Percentiles rank a stretch among this genome's conserved stretches.
phyloP scores from a whole-genome alignment of 2,888 invertebrate genomes.

The Mythimna ferrago region DNA sequence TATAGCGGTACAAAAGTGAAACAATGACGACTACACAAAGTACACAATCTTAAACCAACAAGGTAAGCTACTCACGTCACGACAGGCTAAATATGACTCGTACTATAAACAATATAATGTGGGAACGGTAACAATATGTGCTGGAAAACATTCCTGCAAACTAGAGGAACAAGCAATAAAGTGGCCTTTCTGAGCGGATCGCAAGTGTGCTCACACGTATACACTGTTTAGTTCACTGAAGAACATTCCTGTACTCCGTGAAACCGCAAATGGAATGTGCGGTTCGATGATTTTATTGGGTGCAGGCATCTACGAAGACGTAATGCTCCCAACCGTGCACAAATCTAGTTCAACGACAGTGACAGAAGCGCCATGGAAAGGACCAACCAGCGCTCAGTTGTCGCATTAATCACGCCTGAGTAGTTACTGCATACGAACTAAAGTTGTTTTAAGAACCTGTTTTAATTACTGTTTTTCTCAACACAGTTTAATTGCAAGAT shows the following conservation, averaged over 20 bases:
- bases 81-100: conserved; percentile 37
- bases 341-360: background rate
- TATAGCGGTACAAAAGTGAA: conserved; percentile 35
- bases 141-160: conserved; percentile 19
- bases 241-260: background rate
- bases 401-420: background rate
- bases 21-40: conserved; percentile 35
- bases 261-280: background rate
- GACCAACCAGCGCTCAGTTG: background rate
- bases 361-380: background rate
- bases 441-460: conserved; percentile 23
- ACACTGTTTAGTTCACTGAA: conserved; percentile 5
- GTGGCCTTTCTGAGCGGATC: conserved; percentile 7
- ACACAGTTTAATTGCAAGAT: conserved; percentile 27
- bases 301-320: background rate
- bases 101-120: conserved; percentile 34
- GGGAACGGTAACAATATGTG: conserved; percentile 28
- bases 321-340: background rate
- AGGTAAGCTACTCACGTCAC: conserved; percentile 51
- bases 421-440: conserved; percentile 7
- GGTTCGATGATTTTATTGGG: background rate
- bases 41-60: conserved; percentile 52
- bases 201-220: conserved; percentile 17
- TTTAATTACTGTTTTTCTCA: conserved; percentile 31
- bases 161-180: conserved; percentile 17